Conservation (phyloP, 2,888 invertebrate species). For the Sericinus montela region DNA sequence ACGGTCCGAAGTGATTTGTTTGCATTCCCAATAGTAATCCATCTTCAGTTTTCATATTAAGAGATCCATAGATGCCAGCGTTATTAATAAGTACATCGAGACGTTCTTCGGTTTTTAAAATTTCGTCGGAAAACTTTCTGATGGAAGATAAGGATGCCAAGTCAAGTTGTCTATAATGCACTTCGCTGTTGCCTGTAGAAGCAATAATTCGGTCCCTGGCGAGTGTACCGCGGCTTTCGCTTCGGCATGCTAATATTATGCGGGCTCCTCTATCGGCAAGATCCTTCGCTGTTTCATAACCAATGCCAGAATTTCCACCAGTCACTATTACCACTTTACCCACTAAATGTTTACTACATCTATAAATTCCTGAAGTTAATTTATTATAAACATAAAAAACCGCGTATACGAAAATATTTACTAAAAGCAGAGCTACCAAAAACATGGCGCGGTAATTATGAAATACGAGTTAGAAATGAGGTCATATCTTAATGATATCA, state of each 20-base stretch:
- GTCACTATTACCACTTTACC: constrained; percentile 91
- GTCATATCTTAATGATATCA: background rate
- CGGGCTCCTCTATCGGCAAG: constrained; percentile 84
- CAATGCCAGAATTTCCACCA: constrained; percentile 89
- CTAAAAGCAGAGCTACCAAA: background rate
- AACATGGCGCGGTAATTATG: background rate
- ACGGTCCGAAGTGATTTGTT: constrained; percentile 80
- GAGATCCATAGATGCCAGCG: constrained; percentile 65
- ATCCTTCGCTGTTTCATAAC: constrained; percentile 84
- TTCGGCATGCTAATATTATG: constrained; percentile 89
- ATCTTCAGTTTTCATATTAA: constrained; percentile 71
- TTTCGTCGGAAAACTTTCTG: constrained; percentile 77
- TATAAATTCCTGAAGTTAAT: constrained; percentile 22
- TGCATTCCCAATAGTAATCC: constrained; percentile 80
- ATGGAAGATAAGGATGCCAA: constrained; percentile 72
- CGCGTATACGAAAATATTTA: background rate
- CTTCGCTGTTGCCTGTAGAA: constrained; percentile 33
- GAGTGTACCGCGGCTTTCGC: constrained; percentile 80
- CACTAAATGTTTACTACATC: constrained; percentile 40
- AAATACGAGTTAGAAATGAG: background rate
- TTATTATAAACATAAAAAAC: constrained; percentile 16
- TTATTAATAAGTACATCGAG: constrained; percentile 81
- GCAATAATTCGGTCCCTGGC: constrained; percentile 43
- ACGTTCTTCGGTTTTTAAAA: constrained; percentile 59
- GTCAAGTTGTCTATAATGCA: constrained; percentile 58